A percentile compares a stretch with the other conserved stretches of the same genome.
These are phyloP conservation scores for Sebastes matsubarae DNA, from an alignment of 2,797 vertebrate genomes.

Conservation along the genomic window DNA sequence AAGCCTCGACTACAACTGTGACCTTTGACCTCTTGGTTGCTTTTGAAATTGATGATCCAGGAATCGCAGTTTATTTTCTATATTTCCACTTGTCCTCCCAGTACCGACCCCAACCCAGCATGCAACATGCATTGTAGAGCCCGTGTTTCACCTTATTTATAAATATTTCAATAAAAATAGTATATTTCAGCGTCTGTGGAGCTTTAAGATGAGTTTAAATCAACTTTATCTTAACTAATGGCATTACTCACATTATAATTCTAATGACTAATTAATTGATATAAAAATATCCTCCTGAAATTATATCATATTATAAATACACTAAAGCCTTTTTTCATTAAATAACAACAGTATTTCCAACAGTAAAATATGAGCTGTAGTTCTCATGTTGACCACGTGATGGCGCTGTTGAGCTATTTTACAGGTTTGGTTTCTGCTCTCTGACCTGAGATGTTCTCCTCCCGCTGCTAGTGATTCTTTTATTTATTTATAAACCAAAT, in stretches of 20 bases:
- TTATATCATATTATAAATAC: too few species aligned
- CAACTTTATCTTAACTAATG: not conserved
- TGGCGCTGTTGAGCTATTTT: slow-evolving; percentile 80
- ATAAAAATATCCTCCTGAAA: not conserved
- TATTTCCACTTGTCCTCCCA: not conserved
- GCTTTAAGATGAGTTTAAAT: not conserved
- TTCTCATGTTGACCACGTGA: slow-evolving; percentile 41
- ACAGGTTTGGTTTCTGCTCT: not conserved
- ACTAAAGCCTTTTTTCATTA: not conserved
- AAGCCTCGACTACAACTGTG: not conserved
- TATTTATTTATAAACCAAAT: not conserved
- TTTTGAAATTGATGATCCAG: not conserved
- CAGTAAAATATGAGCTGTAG: not conserved
- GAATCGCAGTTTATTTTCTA: not conserved
- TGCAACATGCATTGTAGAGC: too few species aligned
- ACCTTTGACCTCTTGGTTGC: not conserved
- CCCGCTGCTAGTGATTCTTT: not conserved
- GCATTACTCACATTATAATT: not conserved
- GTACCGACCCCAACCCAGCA: too few species aligned
- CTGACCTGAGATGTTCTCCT: not conserved
- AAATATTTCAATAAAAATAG: not conserved
- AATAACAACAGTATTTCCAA: not conserved
- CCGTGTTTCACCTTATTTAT: not conserved
- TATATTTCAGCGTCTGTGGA: not conserved
- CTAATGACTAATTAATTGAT: not conserved